phyloP scores from a whole-genome alignment of 2,797 vertebrate species.

The Sparidentex hasta region DNA sequence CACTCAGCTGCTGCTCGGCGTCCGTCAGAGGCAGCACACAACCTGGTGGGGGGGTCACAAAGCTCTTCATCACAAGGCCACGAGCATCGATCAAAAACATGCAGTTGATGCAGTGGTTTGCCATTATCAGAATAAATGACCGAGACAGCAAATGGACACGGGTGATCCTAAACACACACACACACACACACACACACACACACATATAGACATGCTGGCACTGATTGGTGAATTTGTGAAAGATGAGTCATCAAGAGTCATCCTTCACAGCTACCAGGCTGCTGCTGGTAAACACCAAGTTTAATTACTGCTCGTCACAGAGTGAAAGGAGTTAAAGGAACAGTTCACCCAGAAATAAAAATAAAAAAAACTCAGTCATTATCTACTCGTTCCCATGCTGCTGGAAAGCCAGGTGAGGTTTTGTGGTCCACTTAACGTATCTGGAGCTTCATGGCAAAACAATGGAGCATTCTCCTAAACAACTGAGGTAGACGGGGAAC shows the following conservation, averaged over 20 bases:
- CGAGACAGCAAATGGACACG: slow-evolving; percentile 38
- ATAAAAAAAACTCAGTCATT: no score
- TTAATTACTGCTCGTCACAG: slow-evolving; percentile 51
- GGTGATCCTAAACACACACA: slow-evolving; percentile 19
- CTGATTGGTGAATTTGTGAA: slow-evolving; percentile 65
- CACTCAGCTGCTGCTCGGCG: slow-evolving; percentile 79
- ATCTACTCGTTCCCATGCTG: no score
- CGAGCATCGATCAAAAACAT: slow-evolving; percentile 57
- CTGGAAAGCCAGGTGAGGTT: no score
- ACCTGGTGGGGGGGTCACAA: slow-evolving; percentile 71
- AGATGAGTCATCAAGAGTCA: slow-evolving; percentile 68
- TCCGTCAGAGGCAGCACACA: slow-evolving; percentile 74
- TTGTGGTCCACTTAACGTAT: no score
- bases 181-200: slow-evolving; percentile 7
- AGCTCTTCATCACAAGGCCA: slow-evolving; percentile 28
- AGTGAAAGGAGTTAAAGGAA: background rate
- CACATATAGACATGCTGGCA: slow-evolving; percentile 21
- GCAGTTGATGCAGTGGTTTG: slow-evolving; percentile 35
- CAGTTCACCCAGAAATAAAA: no score
- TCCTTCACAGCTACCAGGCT: slow-evolving; percentile 48
- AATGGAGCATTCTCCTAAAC: no score
- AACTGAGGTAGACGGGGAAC: no score
- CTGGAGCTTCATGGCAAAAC: no score
- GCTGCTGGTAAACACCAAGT: slow-evolving; percentile 49
- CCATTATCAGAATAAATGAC: slow-evolving; percentile 64